Evolutionary conservation across 2,797 vertebrate genomes (phyloP).

Genomic region (Cheirogaleus major): DNA sequence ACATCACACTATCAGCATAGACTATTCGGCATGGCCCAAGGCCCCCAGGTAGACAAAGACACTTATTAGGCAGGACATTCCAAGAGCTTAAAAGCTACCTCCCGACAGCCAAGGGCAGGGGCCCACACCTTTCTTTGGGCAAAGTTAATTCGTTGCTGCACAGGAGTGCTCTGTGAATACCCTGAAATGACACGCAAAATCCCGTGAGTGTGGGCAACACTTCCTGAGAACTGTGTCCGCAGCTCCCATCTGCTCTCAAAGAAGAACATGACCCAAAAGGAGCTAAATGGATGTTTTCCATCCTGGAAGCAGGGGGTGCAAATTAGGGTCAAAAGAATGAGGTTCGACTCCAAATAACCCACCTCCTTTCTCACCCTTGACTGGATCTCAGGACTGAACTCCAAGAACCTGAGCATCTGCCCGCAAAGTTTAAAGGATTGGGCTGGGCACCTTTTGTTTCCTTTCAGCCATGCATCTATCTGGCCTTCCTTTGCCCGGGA

Average conservation of each 20-base stretch:
- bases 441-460: neutral
- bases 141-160: neutral
- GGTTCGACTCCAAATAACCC: neutral
- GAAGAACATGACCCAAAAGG: neutral
- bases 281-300: neutral
- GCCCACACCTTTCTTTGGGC: neutral
- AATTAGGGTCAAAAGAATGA: neutral
- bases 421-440: neutral
- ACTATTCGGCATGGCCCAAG: neutral
- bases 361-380: neutral
- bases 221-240: neutral
- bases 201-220: no score
- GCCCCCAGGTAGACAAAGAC: neutral
- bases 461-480: neutral
- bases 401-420: neutral
- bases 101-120: neutral
- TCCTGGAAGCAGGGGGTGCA: neutral
- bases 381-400: neutral
- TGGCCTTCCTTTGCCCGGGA: neutral
- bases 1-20: neutral
- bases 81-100: neutral
- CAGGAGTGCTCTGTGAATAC: neutral
- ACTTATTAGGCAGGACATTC: neutral
- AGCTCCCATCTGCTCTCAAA: neutral
- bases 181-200: neutral